These are phyloP conservation scores for Cardiocondyla obscurior DNA, from an alignment of 1,140 invertebrate species.

Conservation along the genomic window DNA sequence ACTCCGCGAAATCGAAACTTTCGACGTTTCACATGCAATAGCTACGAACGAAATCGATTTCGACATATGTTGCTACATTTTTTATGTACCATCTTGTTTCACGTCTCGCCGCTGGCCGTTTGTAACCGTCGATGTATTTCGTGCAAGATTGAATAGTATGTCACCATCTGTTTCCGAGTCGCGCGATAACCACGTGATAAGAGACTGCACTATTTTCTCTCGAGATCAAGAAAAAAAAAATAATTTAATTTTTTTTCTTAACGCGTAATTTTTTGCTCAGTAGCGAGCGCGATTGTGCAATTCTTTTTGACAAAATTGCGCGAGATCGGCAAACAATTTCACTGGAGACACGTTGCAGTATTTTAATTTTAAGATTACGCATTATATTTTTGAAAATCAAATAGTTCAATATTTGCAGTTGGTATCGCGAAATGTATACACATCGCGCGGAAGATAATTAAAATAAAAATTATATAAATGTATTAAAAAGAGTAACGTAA, in stretches of 20 bases:
- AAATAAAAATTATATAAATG: not conserved
- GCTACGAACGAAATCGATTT: conserved; percentile 22
- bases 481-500: not conserved
- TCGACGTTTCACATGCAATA: not conserved
- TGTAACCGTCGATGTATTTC: conserved; percentile 12
- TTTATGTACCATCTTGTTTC: not conserved
- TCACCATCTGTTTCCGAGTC: not conserved
- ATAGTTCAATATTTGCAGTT: not conserved
- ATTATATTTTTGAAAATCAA: not conserved
- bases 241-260: not conserved
- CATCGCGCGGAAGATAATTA: no score
- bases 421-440: not conserved
- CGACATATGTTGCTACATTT: not conserved
- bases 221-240: not conserved
- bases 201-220: not conserved
- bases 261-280: not conserved
- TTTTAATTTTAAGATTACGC: not conserved
- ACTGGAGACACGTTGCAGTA: not conserved
- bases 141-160: conserved; percentile 22
- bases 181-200: not conserved
- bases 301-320: not conserved
- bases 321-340: not conserved
- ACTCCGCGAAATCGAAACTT: not conserved
- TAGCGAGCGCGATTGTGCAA: no score
- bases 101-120: not conserved